Conservation (phyloP, 2,888 invertebrate genomes). For the Rhyacophila evoluta region DNA sequence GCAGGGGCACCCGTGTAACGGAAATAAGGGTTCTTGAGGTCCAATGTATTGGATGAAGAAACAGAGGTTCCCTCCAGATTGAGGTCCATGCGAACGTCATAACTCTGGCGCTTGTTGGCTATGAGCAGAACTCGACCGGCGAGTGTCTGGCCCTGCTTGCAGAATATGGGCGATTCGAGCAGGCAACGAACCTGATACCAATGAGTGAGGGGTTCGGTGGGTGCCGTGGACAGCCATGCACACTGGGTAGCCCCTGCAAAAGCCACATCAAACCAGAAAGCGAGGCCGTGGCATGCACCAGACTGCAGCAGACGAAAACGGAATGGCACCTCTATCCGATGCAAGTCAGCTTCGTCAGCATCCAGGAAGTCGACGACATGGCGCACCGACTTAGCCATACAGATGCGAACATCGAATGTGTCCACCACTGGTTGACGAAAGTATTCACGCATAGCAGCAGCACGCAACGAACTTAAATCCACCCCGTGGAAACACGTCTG, state of each 20-base stretch:
- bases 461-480: conserved; percentile 90
- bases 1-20: conserved; percentile 95
- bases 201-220: conserved; percentile 97
- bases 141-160: conserved; percentile 92
- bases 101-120: conserved; percentile 97
- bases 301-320: conserved; percentile 93
- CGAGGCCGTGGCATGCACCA: conserved; percentile 95
- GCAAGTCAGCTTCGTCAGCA: conserved; percentile 93
- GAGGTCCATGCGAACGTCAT: conserved; percentile 97
- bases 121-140: conserved; percentile 88
- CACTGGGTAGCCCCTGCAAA: conserved; percentile 92
- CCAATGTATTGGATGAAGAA: conserved; percentile 90
- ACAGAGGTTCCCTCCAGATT: conserved; percentile 89
- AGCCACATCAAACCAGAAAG: conserved; percentile 99
- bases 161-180: conserved; percentile 92
- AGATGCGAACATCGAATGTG: conserved; percentile 97
- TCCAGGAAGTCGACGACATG: conserved; percentile 94
- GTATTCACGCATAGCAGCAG: conserved; percentile 96
- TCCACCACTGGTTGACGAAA: conserved; percentile 98
- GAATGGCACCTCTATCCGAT: conserved; percentile 94
- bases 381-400: conserved; percentile 93
- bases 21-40: conserved; percentile 98
- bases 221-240: conserved; percentile 97
- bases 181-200: conserved; percentile 99
- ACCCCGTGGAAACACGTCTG: conserved; percentile 98